A percentile compares a stretch with the other conserved stretches of the same genome.
phyloP scores from a whole-genome alignment of 2,113 vertebrate genomes.

The Tichodroma muraria region DNA sequence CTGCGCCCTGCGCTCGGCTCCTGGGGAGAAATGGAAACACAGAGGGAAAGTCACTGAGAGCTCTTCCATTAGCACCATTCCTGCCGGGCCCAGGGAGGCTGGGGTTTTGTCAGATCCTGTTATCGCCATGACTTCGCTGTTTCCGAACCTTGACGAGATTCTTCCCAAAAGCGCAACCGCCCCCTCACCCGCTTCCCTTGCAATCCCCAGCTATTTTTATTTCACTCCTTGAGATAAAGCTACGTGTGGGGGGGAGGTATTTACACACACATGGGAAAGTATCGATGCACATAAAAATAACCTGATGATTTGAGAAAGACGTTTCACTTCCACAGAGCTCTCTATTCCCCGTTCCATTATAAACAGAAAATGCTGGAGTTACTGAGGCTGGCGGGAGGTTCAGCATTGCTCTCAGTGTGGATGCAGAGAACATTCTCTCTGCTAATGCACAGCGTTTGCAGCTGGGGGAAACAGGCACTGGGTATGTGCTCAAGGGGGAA shows the following conservation, averaged over 20 bases:
- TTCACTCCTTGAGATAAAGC: neutral
- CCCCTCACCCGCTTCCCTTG: neutral
- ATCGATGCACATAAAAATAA: constrained; percentile 20
- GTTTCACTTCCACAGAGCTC: neutral
- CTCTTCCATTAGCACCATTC: constrained; percentile 19
- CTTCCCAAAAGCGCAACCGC: constrained; percentile 1
- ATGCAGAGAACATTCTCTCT: neutral
- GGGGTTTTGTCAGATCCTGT: constrained; percentile 41
- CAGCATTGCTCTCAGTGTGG: neutral
- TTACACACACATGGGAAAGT: constrained; percentile 4
- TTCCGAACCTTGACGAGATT: constrained; percentile 31
- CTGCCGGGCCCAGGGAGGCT: constrained; percentile 28
- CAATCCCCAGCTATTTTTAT: constrained; percentile 5
- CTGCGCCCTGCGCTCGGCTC: too few relatives aligned
- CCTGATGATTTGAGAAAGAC: neutral
- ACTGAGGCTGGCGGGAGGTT: neutral
- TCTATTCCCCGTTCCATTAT: neutral
- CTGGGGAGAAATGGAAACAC: constrained; percentile 33
- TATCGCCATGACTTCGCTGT: neutral
- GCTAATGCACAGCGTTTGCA: neutral
- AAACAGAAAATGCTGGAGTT: neutral
- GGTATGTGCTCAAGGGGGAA: neutral
- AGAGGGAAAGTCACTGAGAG: constrained; percentile 31
- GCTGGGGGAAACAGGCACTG: neutral
- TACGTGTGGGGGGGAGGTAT: neutral